Evolutionary conservation across 2,113 vertebrate species (phyloP).

Genomic region (Verasper variegatus): DNA sequence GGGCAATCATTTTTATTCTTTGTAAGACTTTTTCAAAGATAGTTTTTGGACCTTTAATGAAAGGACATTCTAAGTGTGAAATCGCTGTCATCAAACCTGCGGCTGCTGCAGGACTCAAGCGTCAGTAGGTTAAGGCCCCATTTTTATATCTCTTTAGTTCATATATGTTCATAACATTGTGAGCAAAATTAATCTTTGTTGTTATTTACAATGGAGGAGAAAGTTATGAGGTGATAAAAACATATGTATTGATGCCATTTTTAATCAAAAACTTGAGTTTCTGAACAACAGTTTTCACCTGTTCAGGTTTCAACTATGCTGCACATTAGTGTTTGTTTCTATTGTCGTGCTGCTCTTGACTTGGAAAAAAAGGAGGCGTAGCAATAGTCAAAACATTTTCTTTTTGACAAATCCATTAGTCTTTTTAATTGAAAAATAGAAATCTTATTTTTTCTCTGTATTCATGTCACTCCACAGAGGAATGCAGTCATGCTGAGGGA

Average conservation of each 20-base stretch:
- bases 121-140: too few relatives aligned
- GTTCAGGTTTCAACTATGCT: neutral
- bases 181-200: constrained; percentile 21
- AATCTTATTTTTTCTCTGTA: neutral
- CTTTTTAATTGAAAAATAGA: constrained; percentile 5
- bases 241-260: neutral
- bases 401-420: neutral
- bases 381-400: neutral
- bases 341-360: neutral
- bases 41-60: neutral
- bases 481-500: constrained; percentile 10
- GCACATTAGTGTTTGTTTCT: constrained; percentile 4
- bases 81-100: too few relatives aligned
- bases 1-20: constrained; percentile 14
- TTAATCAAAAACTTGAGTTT: neutral
- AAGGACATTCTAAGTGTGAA: too few relatives aligned
- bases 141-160: constrained; percentile 2
- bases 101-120: too few relatives aligned
- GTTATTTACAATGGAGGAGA: neutral
- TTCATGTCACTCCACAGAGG: constrained; percentile 4
- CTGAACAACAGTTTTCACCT: neutral
- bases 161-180: constrained; percentile 22
- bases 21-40: neutral
- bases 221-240: constrained; percentile 1
- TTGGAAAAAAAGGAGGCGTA: neutral